Evolutionary conservation across 2,797 vertebrate genomes (phyloP).

Genomic region (Oceanodroma leucorhoa): DNA sequence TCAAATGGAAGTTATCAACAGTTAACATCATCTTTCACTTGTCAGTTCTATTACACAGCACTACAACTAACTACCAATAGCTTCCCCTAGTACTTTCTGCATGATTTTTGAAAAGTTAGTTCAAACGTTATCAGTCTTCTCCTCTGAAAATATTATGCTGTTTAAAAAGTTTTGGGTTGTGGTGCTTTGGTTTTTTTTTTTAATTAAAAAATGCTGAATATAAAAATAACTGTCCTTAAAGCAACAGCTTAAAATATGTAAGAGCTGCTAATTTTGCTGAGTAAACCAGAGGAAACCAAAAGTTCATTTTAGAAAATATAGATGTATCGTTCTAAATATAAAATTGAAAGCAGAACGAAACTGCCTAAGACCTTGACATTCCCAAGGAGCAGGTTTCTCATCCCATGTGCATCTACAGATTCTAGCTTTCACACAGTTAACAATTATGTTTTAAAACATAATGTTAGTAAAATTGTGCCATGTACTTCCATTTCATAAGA

Average conservation of each 20-base stretch:
- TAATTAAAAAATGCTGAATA: constrained; percentile 13
- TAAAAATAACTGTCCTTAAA: constrained; percentile 65
- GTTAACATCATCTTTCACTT: background rate
- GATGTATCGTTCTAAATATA: constrained; percentile 58
- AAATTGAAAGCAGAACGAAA: constrained; percentile 57
- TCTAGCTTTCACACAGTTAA: constrained; percentile 4
- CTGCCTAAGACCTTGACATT: constrained; percentile 11
- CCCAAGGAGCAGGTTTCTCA: background rate
- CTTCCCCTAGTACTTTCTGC: background rate
- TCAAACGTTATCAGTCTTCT: background rate
- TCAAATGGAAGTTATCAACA: background rate
- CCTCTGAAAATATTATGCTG: constrained; percentile 36
- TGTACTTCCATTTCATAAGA: background rate
- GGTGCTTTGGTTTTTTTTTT: background rate
- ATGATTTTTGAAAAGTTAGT: constrained; percentile 9
- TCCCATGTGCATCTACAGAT: constrained; percentile 5
- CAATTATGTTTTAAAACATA: constrained; percentile 32
- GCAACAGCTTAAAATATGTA: constrained; percentile 53
- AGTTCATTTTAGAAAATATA: constrained; percentile 34
- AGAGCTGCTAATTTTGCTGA: constrained; percentile 23
- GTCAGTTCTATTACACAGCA: background rate
- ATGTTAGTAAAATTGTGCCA: constrained; percentile 7
- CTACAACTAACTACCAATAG: background rate
- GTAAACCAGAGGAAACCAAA: constrained; percentile 36
- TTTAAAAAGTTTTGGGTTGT: constrained; percentile 34